phyloP scores from a whole-genome alignment of 92 coral and sea anemone genomes.

The Bergia sp. region DNA sequence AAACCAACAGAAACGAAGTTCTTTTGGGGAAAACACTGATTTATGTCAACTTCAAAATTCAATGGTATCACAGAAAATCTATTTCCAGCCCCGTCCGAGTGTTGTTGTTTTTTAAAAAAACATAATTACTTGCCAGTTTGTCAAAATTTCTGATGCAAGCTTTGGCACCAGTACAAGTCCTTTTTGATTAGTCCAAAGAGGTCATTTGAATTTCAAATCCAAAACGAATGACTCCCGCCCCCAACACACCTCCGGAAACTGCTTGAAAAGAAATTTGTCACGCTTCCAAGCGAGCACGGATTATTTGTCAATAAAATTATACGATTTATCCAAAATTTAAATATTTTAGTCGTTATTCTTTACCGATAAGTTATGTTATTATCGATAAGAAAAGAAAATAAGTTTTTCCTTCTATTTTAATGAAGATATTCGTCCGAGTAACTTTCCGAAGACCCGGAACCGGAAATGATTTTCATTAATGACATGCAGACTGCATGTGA shows the following conservation, averaged over 20 bases:
- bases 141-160: neutral
- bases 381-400: neutral
- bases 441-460: neutral
- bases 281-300: neutral
- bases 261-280: neutral
- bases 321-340: neutral
- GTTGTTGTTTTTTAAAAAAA: too few species aligned
- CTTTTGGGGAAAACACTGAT: too few species aligned
- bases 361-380: neutral
- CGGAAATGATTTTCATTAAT: conserved; percentile 4
- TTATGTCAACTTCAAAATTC: too few species aligned
- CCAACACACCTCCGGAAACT: conserved; percentile 1
- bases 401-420: neutral
- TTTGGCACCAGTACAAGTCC: neutral
- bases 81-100: too few species aligned
- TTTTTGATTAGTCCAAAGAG: neutral
- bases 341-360: neutral
- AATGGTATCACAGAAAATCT: too few species aligned
- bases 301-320: neutral
- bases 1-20: too few species aligned
- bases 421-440: neutral
- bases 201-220: neutral
- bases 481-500: conserved; percentile 37
- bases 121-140: too few species aligned
- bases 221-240: neutral